Conservation (phyloP, 1,140 invertebrate genomes). For the Drosophila repletoides region DNA sequence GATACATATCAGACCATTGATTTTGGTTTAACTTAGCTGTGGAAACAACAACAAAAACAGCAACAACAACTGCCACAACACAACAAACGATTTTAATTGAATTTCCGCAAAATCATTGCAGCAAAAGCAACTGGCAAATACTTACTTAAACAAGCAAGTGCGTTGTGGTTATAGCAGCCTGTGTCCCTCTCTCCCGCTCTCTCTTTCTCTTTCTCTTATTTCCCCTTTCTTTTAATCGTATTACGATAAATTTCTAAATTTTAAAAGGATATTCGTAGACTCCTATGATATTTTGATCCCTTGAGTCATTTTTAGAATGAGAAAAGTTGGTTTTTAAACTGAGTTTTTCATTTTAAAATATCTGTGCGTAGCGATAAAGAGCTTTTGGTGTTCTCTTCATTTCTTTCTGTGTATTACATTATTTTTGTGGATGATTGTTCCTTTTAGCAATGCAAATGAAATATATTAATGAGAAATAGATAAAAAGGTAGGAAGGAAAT, state of each 20-base stretch:
- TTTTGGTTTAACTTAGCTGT: conserved; percentile 23
- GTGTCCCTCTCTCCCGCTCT: too few relatives aligned
- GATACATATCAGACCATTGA: conserved; percentile 36
- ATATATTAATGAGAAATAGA: not conserved
- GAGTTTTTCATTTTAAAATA: too few relatives aligned
- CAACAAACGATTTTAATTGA: conserved; percentile 52
- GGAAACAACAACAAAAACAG: conserved; percentile 2
- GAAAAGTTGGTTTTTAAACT: too few relatives aligned
- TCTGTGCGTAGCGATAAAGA: too few relatives aligned
- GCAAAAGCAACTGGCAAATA: conserved; percentile 26
- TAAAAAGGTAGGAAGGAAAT: too few relatives aligned
- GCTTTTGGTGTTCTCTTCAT: too few relatives aligned
- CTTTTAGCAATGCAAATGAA: too few relatives aligned
- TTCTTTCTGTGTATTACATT: not conserved
- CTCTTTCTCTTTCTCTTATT: not conserved
- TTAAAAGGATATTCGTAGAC: too few relatives aligned
- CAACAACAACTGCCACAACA: conserved; percentile 4
- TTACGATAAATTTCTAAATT: too few relatives aligned
- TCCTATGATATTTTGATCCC: too few relatives aligned
- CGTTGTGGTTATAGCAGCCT: not conserved
- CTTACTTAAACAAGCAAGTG: conserved; percentile 3
- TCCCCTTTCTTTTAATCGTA: not conserved
- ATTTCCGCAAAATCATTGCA: conserved; percentile 42
- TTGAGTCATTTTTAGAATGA: too few relatives aligned
- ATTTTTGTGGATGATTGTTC: not conserved